Conservation (phyloP, 2,797 vertebrate genomes). For the Silurus aristotelis region DNA sequence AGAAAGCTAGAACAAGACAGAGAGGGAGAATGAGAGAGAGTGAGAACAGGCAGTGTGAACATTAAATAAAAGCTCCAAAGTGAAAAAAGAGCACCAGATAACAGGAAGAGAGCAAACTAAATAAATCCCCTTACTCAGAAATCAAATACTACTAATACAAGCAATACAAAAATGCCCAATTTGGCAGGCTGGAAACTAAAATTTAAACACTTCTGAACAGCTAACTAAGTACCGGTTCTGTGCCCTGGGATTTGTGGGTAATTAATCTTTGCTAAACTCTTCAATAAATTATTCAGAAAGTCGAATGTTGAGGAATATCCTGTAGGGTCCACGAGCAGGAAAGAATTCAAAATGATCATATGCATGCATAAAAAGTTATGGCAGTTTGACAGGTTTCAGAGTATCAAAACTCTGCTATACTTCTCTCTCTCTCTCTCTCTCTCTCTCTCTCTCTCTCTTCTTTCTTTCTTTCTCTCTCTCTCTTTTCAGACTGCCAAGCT, state of each 20-base stretch:
- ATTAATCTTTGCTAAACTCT: background rate
- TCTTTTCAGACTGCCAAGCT: constrained; percentile 29
- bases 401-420: constrained; percentile 2
- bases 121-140: constrained; percentile 4
- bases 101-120: constrained; percentile 9
- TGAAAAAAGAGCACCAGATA: constrained; percentile 44
- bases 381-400: constrained; percentile 28
- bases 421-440: background rate
- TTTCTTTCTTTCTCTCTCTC: no score
- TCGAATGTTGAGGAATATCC: constrained; percentile 1
- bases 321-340: background rate
- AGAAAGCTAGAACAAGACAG: background rate
- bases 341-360: background rate
- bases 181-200: background rate
- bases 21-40: background rate
- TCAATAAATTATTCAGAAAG: background rate
- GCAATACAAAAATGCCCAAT: constrained; percentile 10
- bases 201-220: background rate
- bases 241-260: constrained; percentile 7
- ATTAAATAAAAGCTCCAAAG: constrained; percentile 33
- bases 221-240: background rate
- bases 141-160: constrained; percentile 23
- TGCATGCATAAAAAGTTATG: constrained; percentile 3
- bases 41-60: background rate
- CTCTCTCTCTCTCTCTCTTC: background rate